These are phyloP conservation scores for Brevimyrus niger DNA, from an alignment of 2,113 vertebrate species.

Conservation along the genomic window DNA sequence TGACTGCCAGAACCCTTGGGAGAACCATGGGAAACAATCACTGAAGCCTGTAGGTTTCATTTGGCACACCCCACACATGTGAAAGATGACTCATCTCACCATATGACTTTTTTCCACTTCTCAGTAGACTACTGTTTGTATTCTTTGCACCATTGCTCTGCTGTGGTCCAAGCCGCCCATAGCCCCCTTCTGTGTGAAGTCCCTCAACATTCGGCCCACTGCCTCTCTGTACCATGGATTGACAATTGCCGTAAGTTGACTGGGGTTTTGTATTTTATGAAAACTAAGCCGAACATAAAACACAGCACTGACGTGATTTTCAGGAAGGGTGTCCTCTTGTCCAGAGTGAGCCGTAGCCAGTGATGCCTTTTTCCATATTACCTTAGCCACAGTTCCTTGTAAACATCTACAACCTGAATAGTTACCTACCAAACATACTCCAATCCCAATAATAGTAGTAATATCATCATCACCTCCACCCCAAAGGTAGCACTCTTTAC, in stretches of 20 bases:
- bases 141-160: background rate
- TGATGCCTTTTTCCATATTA: background rate
- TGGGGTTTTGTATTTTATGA: background rate
- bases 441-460: background rate
- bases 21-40: constrained; percentile 3
- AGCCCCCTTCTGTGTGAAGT: background rate
- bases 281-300: background rate
- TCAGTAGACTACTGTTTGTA: background rate
- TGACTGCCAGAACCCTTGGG: background rate
- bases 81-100: constrained; percentile 5
- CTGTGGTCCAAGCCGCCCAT: background rate
- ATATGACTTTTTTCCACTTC: constrained; percentile 1
- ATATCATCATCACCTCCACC: background rate
- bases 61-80: background rate
- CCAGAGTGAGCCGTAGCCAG: background rate
- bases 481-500: background rate
- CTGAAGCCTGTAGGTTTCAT: background rate
- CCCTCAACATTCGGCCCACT: background rate
- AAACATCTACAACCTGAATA: background rate
- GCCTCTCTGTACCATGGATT: background rate
- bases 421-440: background rate
- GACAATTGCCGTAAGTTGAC: background rate
- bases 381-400: background rate
- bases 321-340: background rate
- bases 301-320: background rate